Conservation (phyloP, 2,797 vertebrate genomes). For the Tokudaia muenninki region DNA sequence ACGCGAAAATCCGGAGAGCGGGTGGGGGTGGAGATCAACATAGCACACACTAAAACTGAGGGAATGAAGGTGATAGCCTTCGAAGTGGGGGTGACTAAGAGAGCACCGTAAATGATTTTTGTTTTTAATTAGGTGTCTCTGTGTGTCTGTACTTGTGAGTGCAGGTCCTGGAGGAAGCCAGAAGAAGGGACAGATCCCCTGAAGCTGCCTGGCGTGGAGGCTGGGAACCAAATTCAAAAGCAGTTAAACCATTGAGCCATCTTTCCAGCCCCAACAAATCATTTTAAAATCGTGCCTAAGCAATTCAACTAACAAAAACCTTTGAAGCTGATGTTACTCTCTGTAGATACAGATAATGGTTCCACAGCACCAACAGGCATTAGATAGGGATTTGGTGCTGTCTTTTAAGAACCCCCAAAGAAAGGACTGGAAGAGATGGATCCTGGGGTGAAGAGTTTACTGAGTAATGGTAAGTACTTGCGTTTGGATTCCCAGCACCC, state of each 20-base stretch:
- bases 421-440: not conserved
- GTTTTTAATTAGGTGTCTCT: not conserved
- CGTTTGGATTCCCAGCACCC: not conserved
- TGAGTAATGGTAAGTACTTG: not conserved
- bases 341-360: not conserved
- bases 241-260: not conserved
- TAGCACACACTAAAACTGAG: not conserved
- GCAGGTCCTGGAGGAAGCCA: not conserved
- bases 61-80: not conserved
- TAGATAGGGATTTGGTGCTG: not conserved
- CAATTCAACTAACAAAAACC: not conserved
- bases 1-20: not conserved
- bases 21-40: not conserved
- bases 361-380: not conserved
- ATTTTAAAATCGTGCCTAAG: not conserved
- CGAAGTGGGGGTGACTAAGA: constrained; percentile 28
- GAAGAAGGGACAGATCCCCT: not conserved
- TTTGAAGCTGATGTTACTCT: not conserved
- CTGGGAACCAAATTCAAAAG: not conserved
- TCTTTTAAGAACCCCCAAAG: not conserved
- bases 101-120: not conserved
- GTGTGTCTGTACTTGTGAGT: not conserved
- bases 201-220: not conserved
- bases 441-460: no score
- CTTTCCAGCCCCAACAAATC: not conserved